These are phyloP conservation scores for Coendou prehensilis DNA, from an alignment of 2,797 vertebrate species.

Conservation along the genomic window DNA sequence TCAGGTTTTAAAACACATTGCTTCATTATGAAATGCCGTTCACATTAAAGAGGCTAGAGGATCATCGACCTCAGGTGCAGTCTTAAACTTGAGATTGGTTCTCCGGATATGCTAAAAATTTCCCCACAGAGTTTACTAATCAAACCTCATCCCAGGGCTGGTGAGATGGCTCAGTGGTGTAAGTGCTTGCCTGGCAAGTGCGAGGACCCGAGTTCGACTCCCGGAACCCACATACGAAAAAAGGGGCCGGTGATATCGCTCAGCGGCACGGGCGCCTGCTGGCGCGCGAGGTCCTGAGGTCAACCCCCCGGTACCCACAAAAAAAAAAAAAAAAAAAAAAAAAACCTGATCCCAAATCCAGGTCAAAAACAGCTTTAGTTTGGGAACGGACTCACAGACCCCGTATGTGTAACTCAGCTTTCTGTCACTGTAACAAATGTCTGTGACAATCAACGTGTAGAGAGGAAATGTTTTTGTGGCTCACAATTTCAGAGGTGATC, in stretches of 20 bases:
- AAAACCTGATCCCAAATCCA: neutral
- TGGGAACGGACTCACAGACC: neutral
- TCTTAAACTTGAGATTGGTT: neutral
- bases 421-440: neutral
- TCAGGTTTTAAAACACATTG: slow-evolving; percentile 32
- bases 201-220: too few species aligned
- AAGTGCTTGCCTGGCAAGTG: too few species aligned
- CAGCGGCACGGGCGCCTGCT: too few species aligned
- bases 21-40: neutral
- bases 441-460: neutral
- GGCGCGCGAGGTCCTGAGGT: too few species aligned
- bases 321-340: too few species aligned
- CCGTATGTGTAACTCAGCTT: neutral
- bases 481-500: neutral
- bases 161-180: too few species aligned
- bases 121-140: neutral
- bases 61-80: neutral
- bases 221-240: too few species aligned
- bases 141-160: neutral
- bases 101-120: slow-evolving; percentile 17
- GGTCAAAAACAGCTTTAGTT: neutral
- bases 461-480: neutral
- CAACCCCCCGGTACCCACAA: too few species aligned
- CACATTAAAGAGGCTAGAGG: neutral
- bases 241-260: too few species aligned